These are phyloP conservation scores for Melieria omissa DNA, from an alignment of 2,888 invertebrate genomes.

Conservation along the genomic window DNA sequence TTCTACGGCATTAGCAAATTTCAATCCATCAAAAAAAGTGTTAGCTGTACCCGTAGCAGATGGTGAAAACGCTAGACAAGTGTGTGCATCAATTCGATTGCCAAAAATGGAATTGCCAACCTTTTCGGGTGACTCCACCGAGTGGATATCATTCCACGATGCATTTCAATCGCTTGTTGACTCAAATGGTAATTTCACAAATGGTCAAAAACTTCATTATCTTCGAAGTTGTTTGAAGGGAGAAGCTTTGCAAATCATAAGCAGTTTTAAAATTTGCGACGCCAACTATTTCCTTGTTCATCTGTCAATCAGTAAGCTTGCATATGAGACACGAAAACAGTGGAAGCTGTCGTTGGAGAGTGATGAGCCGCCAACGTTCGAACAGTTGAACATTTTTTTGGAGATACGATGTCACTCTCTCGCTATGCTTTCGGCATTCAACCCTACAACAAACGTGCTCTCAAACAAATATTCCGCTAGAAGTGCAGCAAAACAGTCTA, in stretches of 20 bases:
- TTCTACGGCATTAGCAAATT: background rate
- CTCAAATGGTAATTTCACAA: constrained; percentile 5
- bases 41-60: background rate
- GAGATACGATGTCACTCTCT: background rate
- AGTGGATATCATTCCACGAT: constrained; percentile 29
- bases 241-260: constrained; percentile 27
- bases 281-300: constrained; percentile 18
- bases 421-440: background rate
- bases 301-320: constrained; percentile 27
- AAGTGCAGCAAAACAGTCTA: background rate
- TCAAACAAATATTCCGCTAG: background rate
- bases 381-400: constrained; percentile 14
- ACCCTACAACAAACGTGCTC: no score
- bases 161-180: constrained; percentile 31
- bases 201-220: constrained; percentile 29
- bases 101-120: constrained; percentile 2
- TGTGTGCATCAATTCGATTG: constrained; percentile 1
- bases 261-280: constrained; percentile 22
- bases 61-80: background rate
- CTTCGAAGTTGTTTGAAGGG: constrained; percentile 31
- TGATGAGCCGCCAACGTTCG: constrained; percentile 26
- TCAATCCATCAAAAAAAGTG: background rate
- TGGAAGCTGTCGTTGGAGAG: constrained; percentile 36
- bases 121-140: constrained; percentile 8
- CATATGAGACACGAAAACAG: constrained; percentile 34